Base-by-base conservation (phyloP, 92 coral and sea anemone species). In the Porites cylindrica region DNA sequence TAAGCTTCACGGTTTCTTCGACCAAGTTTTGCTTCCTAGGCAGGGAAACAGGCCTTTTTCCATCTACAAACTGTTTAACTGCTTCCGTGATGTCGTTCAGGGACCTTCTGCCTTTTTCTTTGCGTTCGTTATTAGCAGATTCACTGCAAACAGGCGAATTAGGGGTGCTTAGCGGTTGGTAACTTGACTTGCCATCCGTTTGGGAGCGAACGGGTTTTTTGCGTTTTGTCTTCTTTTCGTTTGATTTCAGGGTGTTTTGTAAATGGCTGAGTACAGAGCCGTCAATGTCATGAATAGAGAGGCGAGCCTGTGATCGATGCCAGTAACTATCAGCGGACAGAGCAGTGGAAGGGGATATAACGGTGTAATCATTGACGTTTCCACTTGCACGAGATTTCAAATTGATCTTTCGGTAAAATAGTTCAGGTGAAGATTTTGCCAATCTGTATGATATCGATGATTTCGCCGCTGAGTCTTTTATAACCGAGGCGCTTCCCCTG, bases 351-450 rank as follows among this genome's bases (percentile, higher is more conserved):
- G 54, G 70, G 14, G 78, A 1, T 10, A 78, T 51, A 2, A 32
- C 3, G 2, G 38, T 32, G 29, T 19, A 20, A 1, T 67, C 77
- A 1, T 2, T 59, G 86, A 59, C 43, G 59, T 10, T 58, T 59
- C 38, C 78, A 32, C 76, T 79, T 17, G 80, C 73, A 20, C 62
- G 80, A 6, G n/a, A 52, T 14, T 76, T 53, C 23, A 62, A 72
- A 72, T 32, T 82, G 68, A 72, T 83, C 62, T 65, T 83, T 72
- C 88, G 76, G 13, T 84, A 59, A 16, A 88, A 88, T 71, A 89
- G 72, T 50, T 92, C 88, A 1, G 95, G 95, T 6, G 95, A 92
- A 47, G 95, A 92, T 74, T 89, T 92, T 14, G 89, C 95, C 23
- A 92, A 75, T 8, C 90, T 73, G 23, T 85, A 78, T 10, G 92